Conservation (phyloP, 2,888 invertebrate genomes). For the Archips xylosteana region DNA sequence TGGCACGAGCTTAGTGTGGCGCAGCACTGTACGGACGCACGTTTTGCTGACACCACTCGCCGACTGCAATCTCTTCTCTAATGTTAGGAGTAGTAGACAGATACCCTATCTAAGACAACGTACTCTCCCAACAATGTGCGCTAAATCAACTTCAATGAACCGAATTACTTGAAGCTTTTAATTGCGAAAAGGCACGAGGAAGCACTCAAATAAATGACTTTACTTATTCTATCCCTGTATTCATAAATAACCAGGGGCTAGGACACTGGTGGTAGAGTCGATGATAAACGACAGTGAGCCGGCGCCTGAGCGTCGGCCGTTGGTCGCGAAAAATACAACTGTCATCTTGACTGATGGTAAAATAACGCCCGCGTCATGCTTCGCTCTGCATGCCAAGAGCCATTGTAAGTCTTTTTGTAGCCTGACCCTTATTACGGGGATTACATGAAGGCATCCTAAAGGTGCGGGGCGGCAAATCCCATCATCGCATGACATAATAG, state of each 20-base stretch:
- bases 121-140: not conserved
- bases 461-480: constrained; percentile 55
- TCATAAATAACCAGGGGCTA: constrained; percentile 73
- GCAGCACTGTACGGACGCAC: constrained; percentile 64
- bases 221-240: constrained; percentile 60
- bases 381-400: constrained; percentile 76
- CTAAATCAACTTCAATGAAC: not conserved
- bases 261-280: constrained; percentile 67
- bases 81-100: constrained; percentile 18
- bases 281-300: constrained; percentile 78
- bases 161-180: constrained; percentile 5
- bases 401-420: constrained; percentile 74
- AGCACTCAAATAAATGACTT: constrained; percentile 56
- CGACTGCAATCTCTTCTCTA: constrained; percentile 50
- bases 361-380: constrained; percentile 80
- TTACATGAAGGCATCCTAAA: constrained; percentile 62
- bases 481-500: constrained; percentile 36
- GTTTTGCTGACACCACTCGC: constrained; percentile 68
- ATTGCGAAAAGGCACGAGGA: constrained; percentile 1
- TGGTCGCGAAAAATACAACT: constrained; percentile 83
- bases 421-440: constrained; percentile 70
- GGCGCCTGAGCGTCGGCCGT: constrained; percentile 80
- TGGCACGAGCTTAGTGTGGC: constrained; percentile 70
- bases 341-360: constrained; percentile 84
- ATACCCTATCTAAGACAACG: constrained; percentile 18